Base-by-base conservation (phyloP, 2,113 vertebrate species). In the Oxygymnocypris stewartii region DNA sequence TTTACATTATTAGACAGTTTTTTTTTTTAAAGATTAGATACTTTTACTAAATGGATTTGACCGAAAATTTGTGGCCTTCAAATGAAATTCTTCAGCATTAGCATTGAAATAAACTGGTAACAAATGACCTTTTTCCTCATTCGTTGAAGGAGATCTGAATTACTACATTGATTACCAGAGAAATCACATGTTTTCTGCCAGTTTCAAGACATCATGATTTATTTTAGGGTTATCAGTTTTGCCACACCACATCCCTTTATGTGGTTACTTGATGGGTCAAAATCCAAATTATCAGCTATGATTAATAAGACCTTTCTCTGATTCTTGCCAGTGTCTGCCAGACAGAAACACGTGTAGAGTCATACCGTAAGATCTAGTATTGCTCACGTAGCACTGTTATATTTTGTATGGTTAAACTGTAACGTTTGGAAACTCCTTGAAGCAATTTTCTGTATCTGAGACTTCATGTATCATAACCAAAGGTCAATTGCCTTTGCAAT, bases 401-500 rank as follows among this genome's bases (percentile, higher is more conserved):
- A 16, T 59, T 81, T 65, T 20, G 31, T n/a, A 81, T 18, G 14
- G 7, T 65, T 63, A 69, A 51, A 71, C 9, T 76, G 8, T 10
- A 13, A 23, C 7, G 11, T 75, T 75, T 44, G 4, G 40, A 13
- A 74, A 44, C 1, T 74, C 37, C 11, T 74, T 44, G 42, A 47
- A 76, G 47, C 54, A 37, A 49, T 9, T 0, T 44, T 35, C 23
- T 37, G 12, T 16, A 63, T 63, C 2, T 65, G n/a, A 40, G 6
- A 44, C 12, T 37, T 79, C 23, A 40, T 28, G 13, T 11, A 44
- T 76, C n/a, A 57, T 59, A 37, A 47, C 18, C 84, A 80, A 28
- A 80, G 23, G 12, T 59, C 23, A 73, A 16, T 81, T 51, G 77
- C 63, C 25, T 74, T 79, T 11, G 83, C 88, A 88, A 79, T 77